Base-by-base conservation (phyloP, 2,888 invertebrate genomes). In the Xanthorhoe spadicearia region DNA sequence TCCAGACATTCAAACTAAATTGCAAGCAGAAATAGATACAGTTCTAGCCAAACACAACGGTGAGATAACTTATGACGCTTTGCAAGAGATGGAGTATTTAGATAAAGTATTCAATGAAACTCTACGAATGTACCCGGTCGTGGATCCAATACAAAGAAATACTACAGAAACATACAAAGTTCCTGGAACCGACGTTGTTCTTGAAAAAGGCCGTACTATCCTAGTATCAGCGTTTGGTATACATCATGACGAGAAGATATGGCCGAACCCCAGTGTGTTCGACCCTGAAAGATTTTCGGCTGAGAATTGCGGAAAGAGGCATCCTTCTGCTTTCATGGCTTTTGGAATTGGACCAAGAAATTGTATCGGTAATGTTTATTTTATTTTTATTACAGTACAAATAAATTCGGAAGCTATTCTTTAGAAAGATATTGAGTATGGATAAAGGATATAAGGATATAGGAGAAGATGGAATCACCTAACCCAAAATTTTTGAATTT, bases 221-320 rank as follows among this genome's bases (percentile, higher is more conserved):
- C 28, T 80, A 0, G 73, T 89, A 23, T 81, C 88, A 2, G 73
- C 81, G 17, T 64, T 72, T 15, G 84, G 80, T 7, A 77, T 90
- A 56, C 90, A 90, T 69, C 79, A 81, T 23, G 88, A 90, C 70
- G 80, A 1, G 73, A 80, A 43, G 81, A 86, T 46, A 67, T 92
- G 83, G 71, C 83, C 85, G 2, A 77, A 92, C 53, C 90, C 92
- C n/a, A 74, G 79, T 19, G 79, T 78, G 61, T 92, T 90, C 71
- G 84, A 89, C 68, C 92, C 92, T 1, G 88, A 90, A 51, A 76
- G 90, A 56, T 92, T 92, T 74, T 74, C 28, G 1, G 3, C 52
- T 1, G 60, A 60, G 46, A 56, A 65, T 7, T 46, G 28, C 10
- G 17, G n/a, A n/a, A 46, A 15, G 9, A 46, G 60, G 6, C 51